These are phyloP conservation scores for Drosophila rubida DNA, from an alignment of 2,888 invertebrate genomes.

Conservation along the genomic window DNA sequence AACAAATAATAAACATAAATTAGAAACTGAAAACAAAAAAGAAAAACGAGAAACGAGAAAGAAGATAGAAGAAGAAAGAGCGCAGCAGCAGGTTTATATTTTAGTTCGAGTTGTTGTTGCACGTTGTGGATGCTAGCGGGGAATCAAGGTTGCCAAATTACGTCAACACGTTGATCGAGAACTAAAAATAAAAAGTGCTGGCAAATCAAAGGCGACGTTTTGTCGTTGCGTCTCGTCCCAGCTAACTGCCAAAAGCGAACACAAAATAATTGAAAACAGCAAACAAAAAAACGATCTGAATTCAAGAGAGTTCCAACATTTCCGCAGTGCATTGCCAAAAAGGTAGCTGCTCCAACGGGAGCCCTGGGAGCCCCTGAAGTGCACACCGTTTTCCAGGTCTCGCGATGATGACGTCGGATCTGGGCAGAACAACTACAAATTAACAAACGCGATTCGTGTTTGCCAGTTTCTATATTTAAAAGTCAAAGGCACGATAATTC, in stretches of 20 bases:
- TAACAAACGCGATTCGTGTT: slow-evolving; percentile 57
- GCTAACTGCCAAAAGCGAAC: slow-evolving; percentile 33
- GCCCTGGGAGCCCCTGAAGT: slow-evolving; percentile 14
- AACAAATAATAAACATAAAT: slow-evolving; percentile 77
- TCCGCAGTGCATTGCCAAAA: slow-evolving; percentile 70
- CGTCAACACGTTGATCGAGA: slow-evolving; percentile 71
- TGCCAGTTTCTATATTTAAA: slow-evolving; percentile 70
- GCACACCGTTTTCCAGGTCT: slow-evolving; percentile 58
- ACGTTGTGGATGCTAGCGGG: slow-evolving; percentile 45
- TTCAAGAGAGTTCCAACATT: slow-evolving; percentile 43
- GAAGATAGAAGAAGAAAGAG: too few relatives aligned
- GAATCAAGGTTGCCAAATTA: slow-evolving; percentile 79
- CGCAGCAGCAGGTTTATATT: slow-evolving; percentile 47
- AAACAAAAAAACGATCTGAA: slow-evolving; percentile 4
- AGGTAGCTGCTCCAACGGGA: slow-evolving; percentile 29
- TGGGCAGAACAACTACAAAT: slow-evolving; percentile 21
- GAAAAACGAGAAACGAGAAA: too few relatives aligned
- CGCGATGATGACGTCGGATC: slow-evolving; percentile 57
- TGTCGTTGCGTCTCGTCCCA: slow-evolving; percentile 44
- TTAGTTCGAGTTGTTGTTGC: slow-evolving; percentile 16
- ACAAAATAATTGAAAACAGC: slow-evolving; percentile 68
- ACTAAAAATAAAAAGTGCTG: slow-evolving; percentile 66
- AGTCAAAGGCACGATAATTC: slow-evolving; percentile 64
- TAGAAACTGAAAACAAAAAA: slow-evolving; percentile 42
- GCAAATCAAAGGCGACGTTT: slow-evolving; percentile 76